Evolutionary conservation across 2,888 invertebrate genomes (phyloP).

Genomic region (Ophioninae sp.): DNA sequence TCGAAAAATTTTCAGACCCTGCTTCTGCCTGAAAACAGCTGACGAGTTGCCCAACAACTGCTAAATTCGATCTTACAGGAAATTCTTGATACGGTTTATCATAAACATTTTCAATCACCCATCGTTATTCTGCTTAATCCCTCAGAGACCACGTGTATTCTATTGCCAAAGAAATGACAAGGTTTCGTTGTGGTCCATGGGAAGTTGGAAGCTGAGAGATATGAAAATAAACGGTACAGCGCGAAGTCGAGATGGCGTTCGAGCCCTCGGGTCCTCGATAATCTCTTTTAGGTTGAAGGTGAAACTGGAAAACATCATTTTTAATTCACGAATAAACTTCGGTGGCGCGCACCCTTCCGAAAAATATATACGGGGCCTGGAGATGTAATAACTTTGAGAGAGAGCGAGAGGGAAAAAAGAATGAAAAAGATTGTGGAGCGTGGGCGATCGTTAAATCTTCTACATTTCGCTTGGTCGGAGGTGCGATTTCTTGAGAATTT

Average conservation of each 20-base stretch:
- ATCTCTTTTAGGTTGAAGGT: slow-evolving; percentile 17
- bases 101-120: background rate
- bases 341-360: background rate
- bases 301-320: slow-evolving; percentile 10
- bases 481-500: slow-evolving; percentile 47
- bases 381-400: slow-evolving; percentile 47
- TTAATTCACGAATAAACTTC: slow-evolving; percentile 56
- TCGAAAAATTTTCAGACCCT: too few species aligned
- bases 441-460: slow-evolving; percentile 38
- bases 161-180: slow-evolving; percentile 15
- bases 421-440: slow-evolving; percentile 33
- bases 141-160: background rate
- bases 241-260: slow-evolving; percentile 10
- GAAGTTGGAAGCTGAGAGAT: slow-evolving; percentile 22
- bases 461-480: slow-evolving; percentile 15
- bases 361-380: background rate
- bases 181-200: background rate
- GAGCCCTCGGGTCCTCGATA: slow-evolving; percentile 14
- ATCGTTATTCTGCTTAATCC: slow-evolving; percentile 13
- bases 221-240: slow-evolving; percentile 42
- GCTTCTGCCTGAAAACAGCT: too few species aligned
- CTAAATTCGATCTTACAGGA: too few species aligned
- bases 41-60: too few species aligned
- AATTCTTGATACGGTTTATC: background rate
- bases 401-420: background rate